A percentile compares a stretch with the other conserved stretches of the same genome.
Evolutionary conservation across 2,888 invertebrate genomes (phyloP).

Genomic region (Aspidiotus destructor): DNA sequence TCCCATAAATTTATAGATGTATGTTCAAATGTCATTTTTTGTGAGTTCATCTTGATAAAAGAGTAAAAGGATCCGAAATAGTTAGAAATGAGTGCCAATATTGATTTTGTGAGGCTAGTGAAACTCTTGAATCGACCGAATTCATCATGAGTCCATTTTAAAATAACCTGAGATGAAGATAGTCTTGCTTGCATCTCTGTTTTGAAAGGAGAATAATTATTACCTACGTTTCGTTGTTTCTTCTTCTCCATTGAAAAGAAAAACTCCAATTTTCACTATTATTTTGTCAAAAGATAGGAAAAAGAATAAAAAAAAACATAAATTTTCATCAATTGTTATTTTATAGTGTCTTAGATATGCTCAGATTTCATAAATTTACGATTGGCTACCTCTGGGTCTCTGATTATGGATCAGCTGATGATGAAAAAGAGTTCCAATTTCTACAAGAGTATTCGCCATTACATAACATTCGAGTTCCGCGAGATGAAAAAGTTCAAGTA

Average conservation of each 20-base stretch:
- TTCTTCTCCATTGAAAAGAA: constrained; percentile 25
- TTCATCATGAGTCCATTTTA: too few species aligned
- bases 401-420: constrained; percentile 88
- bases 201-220: too few species aligned
- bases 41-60: too few species aligned
- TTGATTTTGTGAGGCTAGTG: too few species aligned
- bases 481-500: constrained; percentile 38
- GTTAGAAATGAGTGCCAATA: too few species aligned
- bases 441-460: constrained; percentile 82
- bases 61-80: too few species aligned
- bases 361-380: constrained; percentile 95
- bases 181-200: too few species aligned
- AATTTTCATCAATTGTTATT: too few species aligned
- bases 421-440: constrained; percentile 74
- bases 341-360: constrained; percentile 87
- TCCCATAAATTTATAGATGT: too few species aligned
- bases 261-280: not conserved
- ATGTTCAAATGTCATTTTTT: too few species aligned
- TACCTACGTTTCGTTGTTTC: not conserved
- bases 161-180: too few species aligned
- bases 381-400: constrained; percentile 95
- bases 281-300: not conserved
- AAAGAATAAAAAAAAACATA: not conserved
- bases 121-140: too few species aligned
- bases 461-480: constrained; percentile 72